Base-by-base conservation (phyloP, 1,140 invertebrate species). In the Aphelinus certus region DNA sequence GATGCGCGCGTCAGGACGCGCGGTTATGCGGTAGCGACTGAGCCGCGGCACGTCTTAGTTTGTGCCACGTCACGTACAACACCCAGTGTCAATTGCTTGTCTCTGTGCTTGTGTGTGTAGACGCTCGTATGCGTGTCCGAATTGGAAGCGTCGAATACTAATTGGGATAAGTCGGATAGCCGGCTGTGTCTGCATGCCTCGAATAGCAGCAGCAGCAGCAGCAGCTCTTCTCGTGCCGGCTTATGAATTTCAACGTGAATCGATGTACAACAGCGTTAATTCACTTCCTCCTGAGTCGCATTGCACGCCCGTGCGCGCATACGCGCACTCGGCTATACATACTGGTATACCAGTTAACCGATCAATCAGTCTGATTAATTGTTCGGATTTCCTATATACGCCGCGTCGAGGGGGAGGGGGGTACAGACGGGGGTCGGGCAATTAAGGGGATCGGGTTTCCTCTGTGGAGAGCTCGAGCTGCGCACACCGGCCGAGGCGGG, bases 351-450 rank as follows among this genome's bases (percentile, higher is more conserved):
- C 26, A 26, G 26, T 43, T 42, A 10, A 45, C 26, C 46, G 63
- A 73, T 73, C 64, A 55, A 73, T 73, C 72, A 62, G 45, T 43
- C 65, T 73, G 72, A 68, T 73, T 73, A 73, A 68, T 73, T 68
- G 72, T 68, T 73, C 10, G 63, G 51, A 66, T 66, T 65, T 66
- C 63, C 57, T 3, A 10, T 73, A 46, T 51, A 55, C 2, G 48
- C 49, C 1, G 4, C 49, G 71, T 3, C 51, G 5, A 65, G 10
- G 7, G 26, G 47, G 45, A 45, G 3, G 4, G 4, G 43, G 26
- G 26, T 26, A 26, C 26, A 26, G 26, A 26, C 26, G 46, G 46
- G 48, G 58, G 49, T 51, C 55, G 10, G 63, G 71, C 66, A 73
- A 73, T 73, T 73, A 73, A 66, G 61, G 46, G 51, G 63, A 73